These are phyloP conservation scores for Rhabdophis nuchalis DNA, from an alignment of 2,797 vertebrate species.

Conservation along the genomic window DNA sequence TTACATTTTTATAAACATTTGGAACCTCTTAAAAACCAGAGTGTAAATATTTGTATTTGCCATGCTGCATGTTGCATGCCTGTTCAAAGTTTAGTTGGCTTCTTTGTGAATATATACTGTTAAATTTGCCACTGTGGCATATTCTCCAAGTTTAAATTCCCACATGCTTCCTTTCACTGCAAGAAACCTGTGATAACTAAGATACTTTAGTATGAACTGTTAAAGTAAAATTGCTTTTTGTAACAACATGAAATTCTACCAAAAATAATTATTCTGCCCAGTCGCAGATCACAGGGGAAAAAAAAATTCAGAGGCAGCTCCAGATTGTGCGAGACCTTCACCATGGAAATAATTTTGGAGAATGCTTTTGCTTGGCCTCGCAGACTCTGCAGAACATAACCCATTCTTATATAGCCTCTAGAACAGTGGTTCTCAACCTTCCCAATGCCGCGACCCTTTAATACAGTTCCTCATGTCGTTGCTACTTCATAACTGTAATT, in stretches of 20 bases:
- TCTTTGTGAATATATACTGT: neutral
- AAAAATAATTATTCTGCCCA: no score
- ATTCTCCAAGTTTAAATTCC: neutral
- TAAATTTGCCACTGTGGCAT: neutral
- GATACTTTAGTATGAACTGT: neutral
- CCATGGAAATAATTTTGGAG: no score
- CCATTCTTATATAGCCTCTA: no score
- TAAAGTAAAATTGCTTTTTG: neutral
- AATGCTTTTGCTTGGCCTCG: no score
- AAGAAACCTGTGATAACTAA: neutral
- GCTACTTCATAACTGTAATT: no score
- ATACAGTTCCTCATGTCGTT: no score
- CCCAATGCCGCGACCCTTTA: no score
- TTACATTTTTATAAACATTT: neutral
- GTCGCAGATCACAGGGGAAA: no score
- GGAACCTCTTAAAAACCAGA: neutral
- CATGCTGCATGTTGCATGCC: neutral
- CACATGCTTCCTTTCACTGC: neutral
- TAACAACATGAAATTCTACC: neutral
- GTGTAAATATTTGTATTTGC: neutral
- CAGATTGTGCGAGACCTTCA: no score
- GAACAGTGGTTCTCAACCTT: no score
- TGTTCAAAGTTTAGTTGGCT: neutral
- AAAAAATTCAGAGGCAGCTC: no score
- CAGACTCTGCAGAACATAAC: no score